A percentile compares a stretch with the other conserved stretches of the same genome.
phyloP scores from a whole-genome alignment of 2,888 invertebrate species.

The Eristalis tenax region DNA sequence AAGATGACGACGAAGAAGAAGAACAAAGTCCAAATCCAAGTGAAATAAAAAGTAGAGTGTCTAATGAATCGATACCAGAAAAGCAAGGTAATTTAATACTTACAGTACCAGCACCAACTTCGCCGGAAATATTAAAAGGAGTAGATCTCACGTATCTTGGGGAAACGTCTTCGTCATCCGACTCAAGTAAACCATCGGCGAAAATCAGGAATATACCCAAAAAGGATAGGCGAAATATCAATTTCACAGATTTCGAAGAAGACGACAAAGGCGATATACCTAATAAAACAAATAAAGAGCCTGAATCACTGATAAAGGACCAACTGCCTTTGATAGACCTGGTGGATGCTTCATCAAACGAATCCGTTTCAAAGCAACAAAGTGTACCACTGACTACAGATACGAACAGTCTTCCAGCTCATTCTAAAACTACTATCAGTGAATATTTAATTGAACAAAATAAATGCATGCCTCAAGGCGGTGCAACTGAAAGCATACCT shows the following conservation, averaged over 20 bases:
- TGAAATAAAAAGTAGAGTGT: background rate
- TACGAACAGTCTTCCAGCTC: background rate
- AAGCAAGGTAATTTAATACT: background rate
- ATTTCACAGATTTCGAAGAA: slow-evolving; percentile 76
- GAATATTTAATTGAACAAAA: background rate
- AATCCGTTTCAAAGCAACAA: background rate
- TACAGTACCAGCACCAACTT: background rate
- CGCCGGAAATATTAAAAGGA: background rate
- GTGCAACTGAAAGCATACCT: background rate
- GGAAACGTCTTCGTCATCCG: background rate
- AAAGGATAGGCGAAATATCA: slow-evolving; percentile 79
- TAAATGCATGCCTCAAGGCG: background rate
- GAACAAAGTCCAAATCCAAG: background rate
- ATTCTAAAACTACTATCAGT: background rate
- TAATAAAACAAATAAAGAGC: background rate
- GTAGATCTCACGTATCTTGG: background rate
- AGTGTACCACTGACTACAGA: background rate
- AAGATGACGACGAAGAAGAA: slow-evolving; percentile 76
- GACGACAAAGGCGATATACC: background rate
- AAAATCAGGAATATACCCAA: slow-evolving; percentile 80
- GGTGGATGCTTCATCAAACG: background rate
- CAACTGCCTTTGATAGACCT: background rate
- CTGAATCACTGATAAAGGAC: background rate
- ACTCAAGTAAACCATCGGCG: slow-evolving; percentile 22
- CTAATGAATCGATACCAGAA: background rate